Base-by-base conservation (phyloP, 2,888 invertebrate genomes). In the Seira sanloemensis region DNA sequence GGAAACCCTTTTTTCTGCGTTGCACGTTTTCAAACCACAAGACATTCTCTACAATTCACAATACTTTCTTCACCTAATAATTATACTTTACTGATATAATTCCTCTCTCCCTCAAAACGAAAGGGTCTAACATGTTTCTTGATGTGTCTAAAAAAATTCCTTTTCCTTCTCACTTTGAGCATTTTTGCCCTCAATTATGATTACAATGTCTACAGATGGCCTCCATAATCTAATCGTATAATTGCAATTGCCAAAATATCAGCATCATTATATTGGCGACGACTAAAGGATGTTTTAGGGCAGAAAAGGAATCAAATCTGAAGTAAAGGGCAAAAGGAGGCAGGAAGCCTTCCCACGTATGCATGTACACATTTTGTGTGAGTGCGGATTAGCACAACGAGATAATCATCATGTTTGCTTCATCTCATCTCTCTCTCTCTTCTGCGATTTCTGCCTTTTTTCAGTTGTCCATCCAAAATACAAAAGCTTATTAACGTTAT, bases 331-430 rank as follows among this genome's bases (percentile, higher is more conserved):
- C 75, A 84, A 77, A 71, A 73, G 68, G 58, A 72, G 84, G 79
- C 78, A 84, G 84, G 84, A 78, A 83, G 78, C 83, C 78, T 75
- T 84, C 84, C 84, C 78, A 78, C 84, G 75, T 84, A 78, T 78
- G 67, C 54, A 37, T 81, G 71, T 62, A 21, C 62, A 62, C 19
- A 27, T 69, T 50, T 62, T 21, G 58, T 73, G 78, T 69, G 37
- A 23, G 62, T n/a, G n/a, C 46, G 74, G 74, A 83, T 84, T 78
- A 78, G 71, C 78, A 50, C 74, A 71, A 78, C 73, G 62, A 84
- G 78, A 84, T 84, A 84, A 84, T 84, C 84, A 84, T 78, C 84
- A 69, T 78, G 69, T 84, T 84, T 78, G 78, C 78, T 74, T 84
- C 84, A 68, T 73, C 73, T 46, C 77, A 24, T 7, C 78, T 16